phyloP scores from a whole-genome alignment of 2,797 vertebrate species.

The Todus mexicanus region DNA sequence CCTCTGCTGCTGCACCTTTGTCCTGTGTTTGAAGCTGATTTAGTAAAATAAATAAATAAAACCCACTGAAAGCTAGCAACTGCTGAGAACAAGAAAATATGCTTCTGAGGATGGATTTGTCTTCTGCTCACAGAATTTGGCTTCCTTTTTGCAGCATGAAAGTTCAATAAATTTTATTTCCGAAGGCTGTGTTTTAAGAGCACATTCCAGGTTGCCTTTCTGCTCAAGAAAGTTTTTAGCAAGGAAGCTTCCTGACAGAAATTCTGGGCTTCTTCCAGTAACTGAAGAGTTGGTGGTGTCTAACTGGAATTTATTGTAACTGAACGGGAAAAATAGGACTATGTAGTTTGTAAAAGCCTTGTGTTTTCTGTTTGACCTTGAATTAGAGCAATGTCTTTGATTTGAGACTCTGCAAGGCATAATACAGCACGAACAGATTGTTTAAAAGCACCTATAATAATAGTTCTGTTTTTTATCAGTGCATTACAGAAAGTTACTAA shows the following conservation, averaged over 20 bases:
- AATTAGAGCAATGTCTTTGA: background rate
- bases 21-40: background rate
- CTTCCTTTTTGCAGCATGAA: background rate
- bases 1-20: background rate
- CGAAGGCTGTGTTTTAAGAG: background rate
- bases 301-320: constrained; percentile 21
- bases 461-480: background rate
- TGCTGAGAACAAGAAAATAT: background rate
- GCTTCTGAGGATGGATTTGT: background rate
- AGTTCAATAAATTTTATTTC: background rate
- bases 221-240: background rate
- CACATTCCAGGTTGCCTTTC: background rate
- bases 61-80: background rate
- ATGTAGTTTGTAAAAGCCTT: background rate
- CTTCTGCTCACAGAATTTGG: background rate
- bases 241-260: background rate
- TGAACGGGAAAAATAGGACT: background rate
- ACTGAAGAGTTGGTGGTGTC: constrained; percentile 5
- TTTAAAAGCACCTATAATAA: background rate
- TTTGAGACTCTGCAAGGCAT: background rate
- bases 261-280: background rate
- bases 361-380: constrained; percentile 1
- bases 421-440: background rate
- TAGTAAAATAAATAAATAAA: background rate
- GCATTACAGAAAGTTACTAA: background rate